Base-by-base conservation (phyloP, 2,797 vertebrate species). In the Coranthus polyacanthus region DNA sequence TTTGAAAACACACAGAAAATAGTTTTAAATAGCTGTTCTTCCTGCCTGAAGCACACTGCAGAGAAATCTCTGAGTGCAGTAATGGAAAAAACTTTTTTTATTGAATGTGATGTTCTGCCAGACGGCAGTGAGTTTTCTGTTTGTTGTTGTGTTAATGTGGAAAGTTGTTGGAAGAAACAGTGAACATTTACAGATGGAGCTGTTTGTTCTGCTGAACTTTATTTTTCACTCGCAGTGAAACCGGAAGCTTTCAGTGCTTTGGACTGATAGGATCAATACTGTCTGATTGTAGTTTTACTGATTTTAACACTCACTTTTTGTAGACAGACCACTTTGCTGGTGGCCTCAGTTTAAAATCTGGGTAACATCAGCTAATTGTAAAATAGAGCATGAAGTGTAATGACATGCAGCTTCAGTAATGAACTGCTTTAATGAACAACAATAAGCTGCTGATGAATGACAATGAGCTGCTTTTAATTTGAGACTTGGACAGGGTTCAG, bases 401-500 rank as follows among this genome's bases (percentile, higher is more conserved):
- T 78, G 78, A 72, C 66, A 80, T 76, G 68, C 78, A 79, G 82
- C 68, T 64, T 60, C 18, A 0, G 42, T 81, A 75, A 87, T 81
- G 75, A 83, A 60, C 37, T 24, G 69, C 70, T 47, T 82, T 79
- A 81, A 86, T 84, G 83, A 85, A 62, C 71, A 65, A 72, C 77
- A 80, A 49, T 65, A 50, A 79, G 77, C 68, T 52, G 79, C 74
- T 58, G 71, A 75, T 71, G 68, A 58, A 63, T 42, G 70, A 71
- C 21, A 55, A 60, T 0, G 45, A 69, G 68, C 45, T 52, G 51
- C 38, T 70, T 72, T 78, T 63, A 68, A 61, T 51, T n/a, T 49
- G 61, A 75, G 71, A 41, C 49, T 50, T 20, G 53, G 37, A 46
- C 42, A 0, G 22, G 2, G 18, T 13, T 34, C 21, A 7, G 18